Base-by-base conservation (phyloP, 2,113 vertebrate genomes). In the Rhinoptilus africanus region DNA sequence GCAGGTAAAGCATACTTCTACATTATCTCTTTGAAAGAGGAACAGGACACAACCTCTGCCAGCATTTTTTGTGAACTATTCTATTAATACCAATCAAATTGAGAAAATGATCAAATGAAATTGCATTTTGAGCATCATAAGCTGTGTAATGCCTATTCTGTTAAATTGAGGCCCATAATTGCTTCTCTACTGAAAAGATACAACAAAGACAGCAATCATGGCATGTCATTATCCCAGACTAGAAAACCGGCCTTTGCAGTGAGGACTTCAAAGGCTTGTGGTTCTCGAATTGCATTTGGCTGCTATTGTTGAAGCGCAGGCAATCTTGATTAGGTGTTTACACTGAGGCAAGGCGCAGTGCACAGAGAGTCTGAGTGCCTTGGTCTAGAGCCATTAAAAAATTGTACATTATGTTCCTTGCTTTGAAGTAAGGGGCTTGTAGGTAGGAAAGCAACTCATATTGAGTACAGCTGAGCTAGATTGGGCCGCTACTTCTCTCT, bases 361-460 rank as follows among this genome's bases (percentile, higher is more conserved):
- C 99, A 98, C 98, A 98, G 96, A 98, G 98, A 99, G 98, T 98
- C 99, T 98, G 98, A 98, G 98, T 99, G 99, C 99, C 98, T 98
- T 98, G 99, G 98, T 99, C 99, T 99, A 99, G 99, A 99, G 99
- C 99, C 99, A 99, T 99, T 99, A 99, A 99, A 99, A 99, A 99
- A 99, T 99, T 99, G 99, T 99, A 99, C 99, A 99, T 99, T 99
- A 99, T 99, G 99, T 99, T 99, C 98, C 99, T 98, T 97, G 98
- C 99, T 99, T 99, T 99, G 99, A 99, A 99, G 99, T 99, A 98
- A 99, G 98, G 94, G 98, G 98, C 98, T 98, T 98, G 98, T 97
- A 97, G 98, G 98, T 98, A 98, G 98, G 98, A 98, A 98, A 99
- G 99, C 98, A 99, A 98, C 98, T 98, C 96, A 72, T 97, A 98